Conservation (phyloP, 2,113 vertebrate genomes). For the Platycercus adscitus region DNA sequence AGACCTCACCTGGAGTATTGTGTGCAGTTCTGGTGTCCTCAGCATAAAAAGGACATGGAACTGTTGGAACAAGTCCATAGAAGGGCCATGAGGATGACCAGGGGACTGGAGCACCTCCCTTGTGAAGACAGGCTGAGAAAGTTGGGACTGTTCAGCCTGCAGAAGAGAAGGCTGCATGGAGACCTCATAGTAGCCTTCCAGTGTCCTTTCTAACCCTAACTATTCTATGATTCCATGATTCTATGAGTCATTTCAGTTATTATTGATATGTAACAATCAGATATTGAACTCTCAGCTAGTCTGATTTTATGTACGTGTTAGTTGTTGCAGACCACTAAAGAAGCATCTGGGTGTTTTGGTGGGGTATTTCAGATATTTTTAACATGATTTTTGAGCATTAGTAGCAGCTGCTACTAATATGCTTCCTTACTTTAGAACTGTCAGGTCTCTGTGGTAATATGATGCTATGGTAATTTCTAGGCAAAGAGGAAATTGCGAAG, state of each 20-base stretch:
- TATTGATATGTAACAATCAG: not conserved
- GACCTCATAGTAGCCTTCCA: no score
- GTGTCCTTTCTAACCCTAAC: not conserved
- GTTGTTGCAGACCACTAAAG: not conserved
- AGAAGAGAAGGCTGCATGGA: no score
- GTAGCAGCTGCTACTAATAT: not conserved
- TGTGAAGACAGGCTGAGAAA: no score
- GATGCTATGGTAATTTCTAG: not conserved
- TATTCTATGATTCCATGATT: not conserved
- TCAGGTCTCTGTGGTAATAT: not conserved
- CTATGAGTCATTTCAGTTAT: not conserved
- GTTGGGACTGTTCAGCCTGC: no score
- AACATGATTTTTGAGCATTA: not conserved
- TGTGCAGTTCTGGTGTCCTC: no score
- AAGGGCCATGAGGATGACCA: no score
- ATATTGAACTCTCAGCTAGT: not conserved
- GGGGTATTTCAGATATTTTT: not conserved
- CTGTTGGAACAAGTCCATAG: no score
- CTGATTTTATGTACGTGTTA: not conserved
- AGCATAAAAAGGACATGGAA: no score
- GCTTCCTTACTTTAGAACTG: not conserved
- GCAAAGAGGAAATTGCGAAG: not conserved
- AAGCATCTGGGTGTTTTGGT: not conserved
- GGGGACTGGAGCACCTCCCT: no score
- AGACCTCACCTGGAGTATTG: no score